Conservation (phyloP, 1,140 invertebrate species). For the Chrysopa pallens region DNA sequence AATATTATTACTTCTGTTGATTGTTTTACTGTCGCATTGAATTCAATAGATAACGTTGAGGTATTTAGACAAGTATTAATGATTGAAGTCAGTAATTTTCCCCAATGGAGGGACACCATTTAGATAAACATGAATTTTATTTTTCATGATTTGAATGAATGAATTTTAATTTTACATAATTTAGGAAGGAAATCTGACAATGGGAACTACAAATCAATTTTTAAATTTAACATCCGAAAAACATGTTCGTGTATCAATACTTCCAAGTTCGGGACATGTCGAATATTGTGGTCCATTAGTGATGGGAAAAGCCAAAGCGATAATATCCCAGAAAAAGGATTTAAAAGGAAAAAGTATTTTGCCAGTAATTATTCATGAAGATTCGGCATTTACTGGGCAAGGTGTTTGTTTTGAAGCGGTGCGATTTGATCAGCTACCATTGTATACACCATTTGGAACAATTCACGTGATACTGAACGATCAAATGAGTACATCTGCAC, state of each 20-base stretch:
- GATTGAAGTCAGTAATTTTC: too few relatives aligned
- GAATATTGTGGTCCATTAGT: slow-evolving; percentile 77
- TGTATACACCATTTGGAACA: slow-evolving; percentile 74
- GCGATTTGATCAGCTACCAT: slow-evolving; percentile 64
- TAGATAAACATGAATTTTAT: too few relatives aligned
- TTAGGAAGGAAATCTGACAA: too few relatives aligned
- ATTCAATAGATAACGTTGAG: too few relatives aligned
- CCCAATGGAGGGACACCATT: too few relatives aligned
- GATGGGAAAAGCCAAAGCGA: slow-evolving; percentile 62
- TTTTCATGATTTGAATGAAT: too few relatives aligned
- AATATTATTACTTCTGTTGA: too few relatives aligned
- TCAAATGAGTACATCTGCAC: slow-evolving; percentile 86
- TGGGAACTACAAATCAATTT: too few relatives aligned
- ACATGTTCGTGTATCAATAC: slow-evolving; percentile 60
- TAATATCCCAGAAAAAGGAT: slow-evolving; percentile 72
- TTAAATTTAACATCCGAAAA: slow-evolving; percentile 34
- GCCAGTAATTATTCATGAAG: slow-evolving; percentile 69
- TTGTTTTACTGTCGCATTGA: too few relatives aligned
- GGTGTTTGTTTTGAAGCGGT: slow-evolving; percentile 77
- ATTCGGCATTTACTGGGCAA: slow-evolving; percentile 78
- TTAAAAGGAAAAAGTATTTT: slow-evolving; percentile 26
- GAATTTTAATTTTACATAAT: too few relatives aligned
- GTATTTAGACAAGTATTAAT: too few relatives aligned
- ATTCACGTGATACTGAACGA: slow-evolving; percentile 86
- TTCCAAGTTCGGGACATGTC: slow-evolving; percentile 81